Percentiles rank a stretch among this genome's conserved stretches.
Evolutionary conservation across 53 echinoderm and acorn worm species (phyloP).

Genomic region (Pentamera pediparva): DNA sequence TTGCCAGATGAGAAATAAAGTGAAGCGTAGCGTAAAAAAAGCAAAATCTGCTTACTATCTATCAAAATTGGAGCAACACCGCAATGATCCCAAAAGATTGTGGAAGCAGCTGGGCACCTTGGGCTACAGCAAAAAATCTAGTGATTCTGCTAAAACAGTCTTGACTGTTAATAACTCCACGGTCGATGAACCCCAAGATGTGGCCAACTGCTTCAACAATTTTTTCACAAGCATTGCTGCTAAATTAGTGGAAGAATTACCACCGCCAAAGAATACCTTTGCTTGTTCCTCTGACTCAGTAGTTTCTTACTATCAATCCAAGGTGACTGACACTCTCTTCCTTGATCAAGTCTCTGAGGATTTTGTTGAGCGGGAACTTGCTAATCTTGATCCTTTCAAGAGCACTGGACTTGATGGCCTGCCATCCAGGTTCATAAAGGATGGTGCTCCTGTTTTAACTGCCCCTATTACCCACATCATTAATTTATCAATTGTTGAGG

Average conservation of each 20-base stretch:
- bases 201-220: not conserved
- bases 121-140: not conserved
- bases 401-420: conserved; percentile 41
- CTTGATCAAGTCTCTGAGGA: not conserved
- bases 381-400: conserved; percentile 14
- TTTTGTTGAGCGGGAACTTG: not conserved
- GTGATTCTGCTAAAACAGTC: not conserved
- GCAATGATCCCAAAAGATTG: not conserved
- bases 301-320: not conserved
- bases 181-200: not conserved
- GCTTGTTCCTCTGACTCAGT: not conserved
- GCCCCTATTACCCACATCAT: too few species aligned
- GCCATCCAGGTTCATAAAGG: conserved; percentile 25
- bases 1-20: conserved; percentile 2
- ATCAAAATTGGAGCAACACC: not conserved
- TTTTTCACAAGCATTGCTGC: not conserved
- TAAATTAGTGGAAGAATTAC: not conserved
- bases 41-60: not conserved
- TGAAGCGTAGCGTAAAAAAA: conserved; percentile 12
- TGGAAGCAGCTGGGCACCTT: conserved; percentile 2
- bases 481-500: too few species aligned
- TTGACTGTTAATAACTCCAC: not conserved
- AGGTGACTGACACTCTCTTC: not conserved
- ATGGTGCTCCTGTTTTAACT: conserved; percentile 29
- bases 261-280: not conserved